Evolutionary conservation across 2,113 vertebrate genomes (phyloP), one percentile per base, ranked within the genome.

Genomic region (Stomatorhinus ivindoensis): DNA sequence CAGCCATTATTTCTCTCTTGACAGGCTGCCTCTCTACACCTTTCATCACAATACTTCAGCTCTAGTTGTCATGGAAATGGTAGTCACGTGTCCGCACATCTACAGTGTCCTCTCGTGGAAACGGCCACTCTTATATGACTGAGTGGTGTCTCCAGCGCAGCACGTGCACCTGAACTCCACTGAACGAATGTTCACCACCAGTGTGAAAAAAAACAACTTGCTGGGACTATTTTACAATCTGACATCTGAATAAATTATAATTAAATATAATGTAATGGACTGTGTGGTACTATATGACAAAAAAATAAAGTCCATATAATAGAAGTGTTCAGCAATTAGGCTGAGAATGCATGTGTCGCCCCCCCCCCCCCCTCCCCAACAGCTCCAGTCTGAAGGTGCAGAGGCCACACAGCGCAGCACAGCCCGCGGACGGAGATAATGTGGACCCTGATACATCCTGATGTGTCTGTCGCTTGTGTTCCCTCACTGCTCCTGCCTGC

Each of bases 21-120:
- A 80, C 73, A 8, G 73, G 35, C 73, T 42, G 11, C 4, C 13
- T 42, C 35, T 42, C 35, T 21, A 42, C 4, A 42, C 73, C 35
- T 42, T 80, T 42, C 31, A 80, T 80, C 73, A 19, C 39, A 42
- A 80, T 80, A 83, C 42, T 83, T 83, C 31, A 35, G 69, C 17
- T 31, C 69, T 76, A 31, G 80, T 83, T 83, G 80, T 83, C 80
- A 83, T 83, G 80, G 80, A 44, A 46, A 83, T 46, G 42, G 80
- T 46, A 24, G 80, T 44, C 19, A 83, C 8, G 35, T 44, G 13
- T 83, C 42, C 1, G 35, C 17, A n/a, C 17, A 17, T 4, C 19
- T 1, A 46, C 46, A 83, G 73, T 83, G 13, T 47, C 6, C 19
- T 46, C 42, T 46, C 3, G 39, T 9, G 13, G 80, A 46, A 21